Percentiles rank a stretch among this genome's conserved stretches.
Evolutionary conservation across 2,113 vertebrate genomes (phyloP).

Genomic region (Grallaria varia): DNA sequence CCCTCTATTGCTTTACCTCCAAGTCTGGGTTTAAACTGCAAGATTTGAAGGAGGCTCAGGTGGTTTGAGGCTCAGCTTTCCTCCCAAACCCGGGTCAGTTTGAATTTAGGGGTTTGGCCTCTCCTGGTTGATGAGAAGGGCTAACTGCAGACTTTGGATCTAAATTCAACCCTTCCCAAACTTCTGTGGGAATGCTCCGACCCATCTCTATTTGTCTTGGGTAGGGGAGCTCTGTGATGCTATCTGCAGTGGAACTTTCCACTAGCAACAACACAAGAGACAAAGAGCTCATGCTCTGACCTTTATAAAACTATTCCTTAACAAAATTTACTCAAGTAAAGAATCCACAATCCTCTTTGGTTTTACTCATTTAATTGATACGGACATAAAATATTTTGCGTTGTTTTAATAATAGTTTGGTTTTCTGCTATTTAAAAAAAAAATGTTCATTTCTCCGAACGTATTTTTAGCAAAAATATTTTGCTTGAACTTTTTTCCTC

Average conservation of each 20-base stretch:
- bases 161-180: constrained; percentile 14
- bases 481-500: constrained; percentile 75
- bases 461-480: constrained; percentile 82
- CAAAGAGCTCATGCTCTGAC: constrained; percentile 71
- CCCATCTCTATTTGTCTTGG: constrained; percentile 65
- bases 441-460: constrained; percentile 66
- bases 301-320: constrained; percentile 75
- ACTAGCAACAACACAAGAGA: constrained; percentile 64
- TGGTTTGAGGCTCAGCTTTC: background rate
- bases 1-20: background rate
- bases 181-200: background rate
- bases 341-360: constrained; percentile 61
- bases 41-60: background rate
- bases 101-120: background rate
- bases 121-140: background rate
- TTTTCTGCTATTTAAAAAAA: constrained; percentile 73
- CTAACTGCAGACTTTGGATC: background rate
- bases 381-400: constrained; percentile 72
- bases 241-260: constrained; percentile 76
- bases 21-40: background rate
- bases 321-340: constrained; percentile 66
- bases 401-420: constrained; percentile 76
- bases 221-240: constrained; percentile 53
- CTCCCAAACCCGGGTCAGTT: background rate
- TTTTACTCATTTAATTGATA: constrained; percentile 75